Base-by-base conservation (phyloP, 2,113 vertebrate genomes). In the Clinocottus analis region DNA sequence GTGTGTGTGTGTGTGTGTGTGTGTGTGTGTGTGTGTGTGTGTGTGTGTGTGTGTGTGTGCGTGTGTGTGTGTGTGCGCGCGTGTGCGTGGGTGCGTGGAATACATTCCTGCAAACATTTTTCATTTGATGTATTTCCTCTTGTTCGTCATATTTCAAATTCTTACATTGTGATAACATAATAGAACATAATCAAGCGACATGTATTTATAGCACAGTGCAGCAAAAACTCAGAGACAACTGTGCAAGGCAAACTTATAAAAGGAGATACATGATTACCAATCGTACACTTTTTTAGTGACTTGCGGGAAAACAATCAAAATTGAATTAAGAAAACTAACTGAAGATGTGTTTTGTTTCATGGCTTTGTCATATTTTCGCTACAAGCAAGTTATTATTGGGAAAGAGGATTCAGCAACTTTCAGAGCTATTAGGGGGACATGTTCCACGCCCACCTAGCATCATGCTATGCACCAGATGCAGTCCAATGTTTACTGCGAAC, bases 381-480 rank as follows among this genome's bases (percentile, higher is more conserved):
- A 43, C 47, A 56, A 62, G 45, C 58, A 27, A 67, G 14, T 72
- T 11, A 55, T 61, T 75, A 51, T 8, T 56, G 9, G 25, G 8
- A 60, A 51, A 47, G 35, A 77, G 7, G 11, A 11, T n/a, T 59
- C 41, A 10, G 25, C 3, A 7, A 3, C 23, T 60, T 75, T 79
- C 53, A 47, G 12, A 49, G 19, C 31, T 21, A 27, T 21, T n/a
- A 7, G 19, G n/a, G 23, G 7, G 16, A 39, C 29, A 41, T 13
- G 41, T 27, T 77, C 76, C 58, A 65, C 83, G 17, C 45, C 76
- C 70, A 53, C 69, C 33, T 4, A 66, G 51, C 72, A 53, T 59
- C 13, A 21, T 39, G 51, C 31, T 29, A 0, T 9, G n/a, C 55
- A 25, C 58, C 43, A 29, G 58, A 72, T 79, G 19, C 10, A 56